These are phyloP conservation scores for Microcebus murinus DNA, from an alignment of 2,113 vertebrate genomes.

Conservation along the genomic window DNA sequence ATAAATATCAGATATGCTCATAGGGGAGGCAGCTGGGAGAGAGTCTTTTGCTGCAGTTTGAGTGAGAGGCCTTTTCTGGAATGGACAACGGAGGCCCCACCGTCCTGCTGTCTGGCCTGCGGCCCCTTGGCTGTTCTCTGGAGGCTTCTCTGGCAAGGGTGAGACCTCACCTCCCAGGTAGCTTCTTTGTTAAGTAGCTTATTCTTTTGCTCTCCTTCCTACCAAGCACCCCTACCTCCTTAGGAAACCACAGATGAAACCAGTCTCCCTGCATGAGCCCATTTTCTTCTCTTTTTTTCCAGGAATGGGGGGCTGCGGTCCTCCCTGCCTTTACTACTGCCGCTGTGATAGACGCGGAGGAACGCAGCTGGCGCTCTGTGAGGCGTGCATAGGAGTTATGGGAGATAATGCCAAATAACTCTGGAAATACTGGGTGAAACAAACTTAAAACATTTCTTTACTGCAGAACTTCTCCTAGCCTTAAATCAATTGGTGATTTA, in stretches of 20 bases:
- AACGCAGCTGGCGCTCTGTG: too few species aligned
- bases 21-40: not conserved
- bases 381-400: not conserved
- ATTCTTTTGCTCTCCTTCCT: not conserved
- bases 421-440: not conserved
- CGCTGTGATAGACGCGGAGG: too few species aligned
- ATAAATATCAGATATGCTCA: not conserved
- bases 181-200: not conserved
- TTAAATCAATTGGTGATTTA: not conserved
- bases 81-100: not conserved
- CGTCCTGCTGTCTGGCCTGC: not conserved
- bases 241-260: not conserved
- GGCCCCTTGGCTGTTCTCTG: not conserved
- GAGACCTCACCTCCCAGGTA: not conserved
- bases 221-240: not conserved
- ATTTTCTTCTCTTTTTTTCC: not conserved
- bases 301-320: not conserved
- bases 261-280: not conserved
- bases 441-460: not conserved
- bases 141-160: not conserved
- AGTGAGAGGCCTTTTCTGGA: not conserved
- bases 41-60: not conserved
- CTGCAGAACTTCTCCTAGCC: not conserved
- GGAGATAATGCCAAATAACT: not conserved
- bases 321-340: not conserved